Evolutionary conservation across 2,797 vertebrate genomes (phyloP), one percentile per base, ranked within the genome.

Genomic region (Simalia tracyae): DNA sequence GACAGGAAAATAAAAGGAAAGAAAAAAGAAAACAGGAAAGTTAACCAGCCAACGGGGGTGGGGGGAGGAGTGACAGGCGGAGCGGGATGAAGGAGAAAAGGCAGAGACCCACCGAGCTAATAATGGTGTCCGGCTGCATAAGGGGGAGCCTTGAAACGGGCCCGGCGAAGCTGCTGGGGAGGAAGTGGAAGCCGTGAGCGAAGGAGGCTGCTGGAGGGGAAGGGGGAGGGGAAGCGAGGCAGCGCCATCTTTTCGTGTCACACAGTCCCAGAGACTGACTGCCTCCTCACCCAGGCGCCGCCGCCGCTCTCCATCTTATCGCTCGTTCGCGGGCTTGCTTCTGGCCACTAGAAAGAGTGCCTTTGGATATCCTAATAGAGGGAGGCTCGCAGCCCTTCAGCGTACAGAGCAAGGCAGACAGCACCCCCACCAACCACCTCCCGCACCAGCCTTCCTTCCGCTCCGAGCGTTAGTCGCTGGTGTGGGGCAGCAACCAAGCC

Each of bases 211-310:
- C 31, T 42, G 90, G 94, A 95, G 95, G 89, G 95, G 94, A 86
- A 92, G 92, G 94, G 96, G 96, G 95, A 96, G 95, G 95, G 95
- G 96, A 96, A 96, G 97, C 96, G 97, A 97, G 97, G 96, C 96
- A 94, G 97, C 97, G 97, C 97, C 97, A 97, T 98, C 97, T 97
- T 98, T 98, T 97, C 97, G 96, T 97, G 97, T 97, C 97, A 96
- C 97, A 95, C 95, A 97, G 97, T 97, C 96, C 95, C 97, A 95
- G 95, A 94, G 95, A 96, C 91, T 72, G 87, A 91, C 93, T 96
- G 26, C 28, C 31, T 61, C 94, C 92, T 89, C 86, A 88, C 95
- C 93, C 96, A 95, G 97, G 95, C 94, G 95, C 97, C 91, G 95
- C 94, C 17, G 86, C 22, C 31, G 57, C 93, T 42, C 89, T 61